Conservation (phyloP, 2,113 vertebrate species). For the Calidris pygmaea region DNA sequence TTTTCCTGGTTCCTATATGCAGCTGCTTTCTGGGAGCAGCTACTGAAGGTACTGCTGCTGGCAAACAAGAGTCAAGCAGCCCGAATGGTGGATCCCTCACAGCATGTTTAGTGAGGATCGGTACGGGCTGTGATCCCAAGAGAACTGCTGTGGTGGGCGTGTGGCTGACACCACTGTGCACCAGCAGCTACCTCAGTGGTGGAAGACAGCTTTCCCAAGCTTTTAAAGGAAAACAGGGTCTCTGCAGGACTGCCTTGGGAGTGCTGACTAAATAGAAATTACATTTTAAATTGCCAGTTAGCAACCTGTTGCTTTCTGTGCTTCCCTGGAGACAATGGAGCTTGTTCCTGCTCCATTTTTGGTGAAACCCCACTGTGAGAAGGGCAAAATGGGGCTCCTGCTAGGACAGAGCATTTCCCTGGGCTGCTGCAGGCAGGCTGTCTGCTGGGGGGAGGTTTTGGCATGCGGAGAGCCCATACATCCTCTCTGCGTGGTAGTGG, state of each 20-base stretch:
- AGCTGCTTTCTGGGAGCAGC: not conserved
- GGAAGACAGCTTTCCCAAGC: not conserved
- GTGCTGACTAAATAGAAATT: not conserved
- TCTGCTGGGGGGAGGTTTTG: conserved; percentile 1
- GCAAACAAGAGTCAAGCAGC: not conserved
- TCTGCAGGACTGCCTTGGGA: not conserved
- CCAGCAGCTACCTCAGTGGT: not conserved
- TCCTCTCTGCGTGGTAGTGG: not conserved
- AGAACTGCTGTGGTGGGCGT: fast-evolving
- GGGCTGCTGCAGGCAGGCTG: not conserved
- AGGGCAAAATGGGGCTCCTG: not conserved
- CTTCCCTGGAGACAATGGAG: not conserved
- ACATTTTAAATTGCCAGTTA: not conserved
- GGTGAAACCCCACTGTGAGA: not conserved
- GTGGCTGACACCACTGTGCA: not conserved
- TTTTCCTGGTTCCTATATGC: not conserved
- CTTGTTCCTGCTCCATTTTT: not conserved
- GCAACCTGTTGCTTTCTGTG: not conserved
- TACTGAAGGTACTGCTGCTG: not conserved
- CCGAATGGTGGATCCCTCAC: not conserved
- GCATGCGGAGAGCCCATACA: not conserved
- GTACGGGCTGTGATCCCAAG: not conserved
- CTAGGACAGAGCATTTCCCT: not conserved
- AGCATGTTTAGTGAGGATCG: not conserved
- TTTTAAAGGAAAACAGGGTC: not conserved